Base-by-base conservation (phyloP, 2,113 vertebrate genomes). In the Bos indicus region DNA sequence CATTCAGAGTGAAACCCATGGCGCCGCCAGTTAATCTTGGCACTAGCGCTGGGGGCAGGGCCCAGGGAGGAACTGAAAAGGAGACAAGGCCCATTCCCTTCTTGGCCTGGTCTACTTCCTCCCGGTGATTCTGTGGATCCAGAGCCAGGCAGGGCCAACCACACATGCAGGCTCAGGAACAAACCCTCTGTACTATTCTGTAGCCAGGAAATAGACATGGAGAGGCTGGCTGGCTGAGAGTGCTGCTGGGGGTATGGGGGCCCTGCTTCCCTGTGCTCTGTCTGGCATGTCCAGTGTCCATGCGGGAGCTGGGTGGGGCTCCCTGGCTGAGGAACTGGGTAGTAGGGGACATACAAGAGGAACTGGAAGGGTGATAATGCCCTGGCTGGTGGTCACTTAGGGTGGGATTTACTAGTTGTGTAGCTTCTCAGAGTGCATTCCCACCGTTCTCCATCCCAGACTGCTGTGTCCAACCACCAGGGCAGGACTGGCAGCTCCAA, bases 1-100 rank as follows among this genome's bases (percentile, higher is more conserved):
- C 36, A 85, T 43, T 88, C 92, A 93, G 78, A 97, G 64, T 7
- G 80, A 95, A 94, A 92, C 93, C 87, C 36, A 88, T 13, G 25
- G 96, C 88, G 60, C 57, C 48, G 71, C 92, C 74, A 71, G 83
- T 83, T 81, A 78, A 88, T 97, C 90, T 93, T 87, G 12, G 90
- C 94, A 26, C 83, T 59, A 43, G 48, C 33, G 51, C 36, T 54
- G 33, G 92, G 86, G 67, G 13, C 23, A 36, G 21, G 56, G 85
- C 48, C 91, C 91, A 30, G 82, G 59, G 91, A 28, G 15, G 92
- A 96, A 95, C 77, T 30, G 91, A 93, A 62, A 91, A 67, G 89
- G 89, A 85, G 82, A 51, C 54, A 3, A 36, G 74, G 85, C 46
- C 93, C 80, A 62, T 56, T 86, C 46, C 91, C 77, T 40, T 56